Base-by-base conservation (phyloP, 2,888 invertebrate species). In the Ennomos erosarius region DNA sequence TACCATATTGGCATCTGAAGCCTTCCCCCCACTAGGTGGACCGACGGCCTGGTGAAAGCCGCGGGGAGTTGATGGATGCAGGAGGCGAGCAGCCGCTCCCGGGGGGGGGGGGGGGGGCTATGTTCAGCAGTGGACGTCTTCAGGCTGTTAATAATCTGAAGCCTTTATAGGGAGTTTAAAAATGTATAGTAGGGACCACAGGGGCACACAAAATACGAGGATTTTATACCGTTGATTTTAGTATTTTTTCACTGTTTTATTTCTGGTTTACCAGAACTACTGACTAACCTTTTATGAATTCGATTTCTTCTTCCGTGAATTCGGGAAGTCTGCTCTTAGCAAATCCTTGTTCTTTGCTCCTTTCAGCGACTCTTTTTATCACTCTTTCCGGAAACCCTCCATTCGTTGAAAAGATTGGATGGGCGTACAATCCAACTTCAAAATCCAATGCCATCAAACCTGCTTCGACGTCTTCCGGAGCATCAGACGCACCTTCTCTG, bases 301-400 rank as follows among this genome's bases (percentile, higher is more conserved):
- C 71, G 3, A 75, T 79, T 79, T 93, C 93, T 50, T 87, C 81
- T 2, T 73, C 56, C 0, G 87, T 86, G 44, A 94, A 87, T 36
- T 77, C 75, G 2, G 93, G 93, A 9, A 94, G 74, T 49, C 93
- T 79, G 16, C 93, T 93, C 53, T 74, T 74, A 0, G 70, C 55
- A 55, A 81, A 91, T 0, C 93, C 93, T 76, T 94, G 93, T 43
- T 82, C 73, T 3, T 69, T 70, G 64, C 93, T 93, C 59, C 86
- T 92, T 42, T 81, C 75, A 0, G 81, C 88, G 1, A 94, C 79
- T 8, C 82, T 70, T 37, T 83, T 68, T 47, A 88, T 84, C 55
- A 93, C 84, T 3, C 88, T 73, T 3, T 84, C 72, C 0, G 93
- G 93, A 64, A 92, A 94, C 36, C 93, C 93, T 0, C 94, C 94